These are phyloP conservation scores for Cairina moschata DNA, from an alignment of 2,113 vertebrate species.

Conservation along the genomic window DNA sequence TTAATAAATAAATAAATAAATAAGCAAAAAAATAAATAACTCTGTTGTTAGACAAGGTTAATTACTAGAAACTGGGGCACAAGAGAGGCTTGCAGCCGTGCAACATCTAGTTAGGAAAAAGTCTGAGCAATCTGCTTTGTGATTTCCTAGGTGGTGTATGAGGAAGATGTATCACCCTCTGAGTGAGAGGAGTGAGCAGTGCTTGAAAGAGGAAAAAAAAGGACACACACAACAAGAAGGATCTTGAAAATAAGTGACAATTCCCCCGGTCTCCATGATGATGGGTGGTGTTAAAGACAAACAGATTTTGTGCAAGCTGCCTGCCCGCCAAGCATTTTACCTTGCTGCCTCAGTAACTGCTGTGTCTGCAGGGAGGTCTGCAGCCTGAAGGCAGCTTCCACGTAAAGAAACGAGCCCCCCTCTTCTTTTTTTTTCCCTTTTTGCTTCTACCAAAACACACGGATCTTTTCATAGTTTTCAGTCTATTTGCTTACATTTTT, in stretches of 20 bases:
- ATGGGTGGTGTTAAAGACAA: background rate
- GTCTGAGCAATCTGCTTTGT: background rate
- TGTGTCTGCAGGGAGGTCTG: background rate
- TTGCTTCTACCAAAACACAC: background rate
- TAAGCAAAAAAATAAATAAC: too few relatives aligned
- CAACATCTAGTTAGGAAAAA: background rate
- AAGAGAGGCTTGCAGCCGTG: background rate
- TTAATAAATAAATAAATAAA: background rate
- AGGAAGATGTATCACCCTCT: background rate
- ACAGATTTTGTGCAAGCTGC: background rate
- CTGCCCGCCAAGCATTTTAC: background rate
- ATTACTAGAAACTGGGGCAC: background rate
- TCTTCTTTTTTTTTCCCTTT: background rate
- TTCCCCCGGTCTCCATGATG: accelerated
- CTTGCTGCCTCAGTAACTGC: background rate
- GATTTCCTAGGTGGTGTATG: background rate
- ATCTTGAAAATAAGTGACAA: background rate
- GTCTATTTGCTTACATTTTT: background rate
- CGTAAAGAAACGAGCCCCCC: background rate
- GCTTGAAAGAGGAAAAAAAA: background rate
- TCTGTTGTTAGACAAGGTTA: background rate
- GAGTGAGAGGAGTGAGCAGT: background rate
- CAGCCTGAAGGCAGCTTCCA: background rate
- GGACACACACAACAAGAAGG: background rate
- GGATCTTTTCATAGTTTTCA: background rate